Percentiles rank a stretch among this genome's conserved stretches.
These are phyloP conservation scores for Ichneumon xanthorius DNA, from an alignment of 2,888 invertebrate species.

Conservation along the genomic window DNA sequence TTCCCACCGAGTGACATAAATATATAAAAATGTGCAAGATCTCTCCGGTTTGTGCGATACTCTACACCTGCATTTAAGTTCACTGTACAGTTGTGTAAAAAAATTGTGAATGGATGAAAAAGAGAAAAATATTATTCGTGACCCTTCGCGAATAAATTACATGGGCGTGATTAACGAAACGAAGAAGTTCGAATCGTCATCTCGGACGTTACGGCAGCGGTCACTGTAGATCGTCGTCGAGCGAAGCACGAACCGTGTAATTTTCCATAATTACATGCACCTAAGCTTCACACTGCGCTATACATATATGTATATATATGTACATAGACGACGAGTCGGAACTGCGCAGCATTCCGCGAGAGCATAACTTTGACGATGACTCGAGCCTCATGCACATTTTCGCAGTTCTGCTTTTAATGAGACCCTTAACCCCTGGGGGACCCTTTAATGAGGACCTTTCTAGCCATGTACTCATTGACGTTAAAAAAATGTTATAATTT, in stretches of 20 bases:
- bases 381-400: constrained; percentile 24
- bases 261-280: constrained; percentile 66
- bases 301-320: neutral
- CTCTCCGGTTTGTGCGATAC: no score
- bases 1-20: no score
- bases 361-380: constrained; percentile 7
- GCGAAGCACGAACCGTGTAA: constrained; percentile 64
- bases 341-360: constrained; percentile 51
- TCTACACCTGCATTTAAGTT: no score
- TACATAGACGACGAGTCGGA: constrained; percentile 22
- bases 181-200: constrained; percentile 2
- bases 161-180: neutral
- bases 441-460: neutral
- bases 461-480: neutral
- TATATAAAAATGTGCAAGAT: neutral
- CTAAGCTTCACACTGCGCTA: constrained; percentile 38
- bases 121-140: neutral
- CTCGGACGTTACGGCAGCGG: neutral
- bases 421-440: neutral
- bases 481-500: no score
- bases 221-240: constrained; percentile 18
- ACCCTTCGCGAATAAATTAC: neutral
- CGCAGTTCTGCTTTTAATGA: neutral
- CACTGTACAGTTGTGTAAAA: no score
- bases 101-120: neutral